These are phyloP conservation scores for Synodontis membranacea DNA, from an alignment of 2,113 vertebrate genomes.

Conservation along the genomic window DNA sequence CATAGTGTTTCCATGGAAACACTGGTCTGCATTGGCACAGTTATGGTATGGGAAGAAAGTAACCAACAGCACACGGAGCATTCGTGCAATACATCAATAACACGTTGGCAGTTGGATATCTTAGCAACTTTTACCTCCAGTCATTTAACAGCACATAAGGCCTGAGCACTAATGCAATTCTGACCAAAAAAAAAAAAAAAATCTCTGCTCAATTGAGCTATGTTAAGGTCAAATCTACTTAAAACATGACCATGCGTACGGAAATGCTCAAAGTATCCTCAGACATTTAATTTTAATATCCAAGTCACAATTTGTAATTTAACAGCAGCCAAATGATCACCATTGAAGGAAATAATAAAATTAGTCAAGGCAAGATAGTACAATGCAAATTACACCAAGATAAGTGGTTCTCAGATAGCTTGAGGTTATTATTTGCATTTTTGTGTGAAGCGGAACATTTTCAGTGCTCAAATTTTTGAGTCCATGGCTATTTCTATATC, in stretches of 20 bases:
- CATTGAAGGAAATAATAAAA: not conserved
- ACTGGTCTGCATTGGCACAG: slow-evolving; percentile 2
- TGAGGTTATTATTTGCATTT: not conserved
- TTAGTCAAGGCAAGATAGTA: not conserved
- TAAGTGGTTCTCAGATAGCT: not conserved
- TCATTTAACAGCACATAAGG: slow-evolving; percentile 13
- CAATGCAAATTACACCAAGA: not conserved
- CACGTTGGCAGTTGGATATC: slow-evolving; percentile 5
- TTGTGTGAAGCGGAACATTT: not conserved
- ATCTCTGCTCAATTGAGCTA: not conserved
- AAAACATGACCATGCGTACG: not conserved
- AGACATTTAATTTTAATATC: not conserved
- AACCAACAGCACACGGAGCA: not conserved
- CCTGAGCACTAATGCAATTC: not conserved
- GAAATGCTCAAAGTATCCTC: not conserved
- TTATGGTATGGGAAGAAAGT: slow-evolving; percentile 3
- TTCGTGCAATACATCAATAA: slow-evolving; percentile 3
- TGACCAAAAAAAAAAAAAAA: not conserved
- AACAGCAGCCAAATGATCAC: not conserved
- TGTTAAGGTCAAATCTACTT: not conserved
- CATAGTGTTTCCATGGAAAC: slow-evolving; percentile 32
- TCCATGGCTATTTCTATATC: too few species aligned
- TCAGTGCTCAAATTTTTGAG: too few species aligned
- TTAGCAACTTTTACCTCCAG: not conserved
- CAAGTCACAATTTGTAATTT: not conserved